Conservation (phyloP, 2,113 vertebrate species). For the Rhinogobius similis region DNA sequence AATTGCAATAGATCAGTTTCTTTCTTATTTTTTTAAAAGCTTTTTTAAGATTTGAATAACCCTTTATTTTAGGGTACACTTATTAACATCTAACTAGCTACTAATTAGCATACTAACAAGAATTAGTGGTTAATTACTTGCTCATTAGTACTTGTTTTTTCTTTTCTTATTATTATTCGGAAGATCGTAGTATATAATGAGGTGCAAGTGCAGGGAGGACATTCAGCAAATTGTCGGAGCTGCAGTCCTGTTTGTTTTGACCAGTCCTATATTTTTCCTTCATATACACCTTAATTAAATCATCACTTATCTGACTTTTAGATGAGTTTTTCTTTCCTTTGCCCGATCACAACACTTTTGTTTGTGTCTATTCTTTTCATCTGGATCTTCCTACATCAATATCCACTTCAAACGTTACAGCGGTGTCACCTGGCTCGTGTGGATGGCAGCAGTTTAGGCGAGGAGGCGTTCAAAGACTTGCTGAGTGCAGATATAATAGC, state of each 20-base stretch:
- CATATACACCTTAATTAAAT: background rate
- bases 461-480: slow-evolving; percentile 73
- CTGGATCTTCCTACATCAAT: slow-evolving; percentile 39
- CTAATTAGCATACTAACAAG: too few relatives aligned
- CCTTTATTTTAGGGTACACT: too few relatives aligned
- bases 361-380: background rate
- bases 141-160: too few relatives aligned
- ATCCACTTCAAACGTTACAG: slow-evolving; percentile 43
- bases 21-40: too few relatives aligned
- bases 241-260: background rate
- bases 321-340: background rate
- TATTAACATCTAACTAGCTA: too few relatives aligned
- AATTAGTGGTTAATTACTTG: too few relatives aligned
- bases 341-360: background rate
- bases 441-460: slow-evolving; percentile 71
- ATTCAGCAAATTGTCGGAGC: too few relatives aligned
- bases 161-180: too few relatives aligned
- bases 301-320: background rate
- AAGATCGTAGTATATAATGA: too few relatives aligned
- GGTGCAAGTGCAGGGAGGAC: too few relatives aligned
- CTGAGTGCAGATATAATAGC: slow-evolving; percentile 74
- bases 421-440: slow-evolving; percentile 63
- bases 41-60: too few relatives aligned
- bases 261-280: background rate
- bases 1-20: too few relatives aligned